phyloP scores from a whole-genome alignment of 2,797 vertebrate species.

The Rhinella marina region DNA sequence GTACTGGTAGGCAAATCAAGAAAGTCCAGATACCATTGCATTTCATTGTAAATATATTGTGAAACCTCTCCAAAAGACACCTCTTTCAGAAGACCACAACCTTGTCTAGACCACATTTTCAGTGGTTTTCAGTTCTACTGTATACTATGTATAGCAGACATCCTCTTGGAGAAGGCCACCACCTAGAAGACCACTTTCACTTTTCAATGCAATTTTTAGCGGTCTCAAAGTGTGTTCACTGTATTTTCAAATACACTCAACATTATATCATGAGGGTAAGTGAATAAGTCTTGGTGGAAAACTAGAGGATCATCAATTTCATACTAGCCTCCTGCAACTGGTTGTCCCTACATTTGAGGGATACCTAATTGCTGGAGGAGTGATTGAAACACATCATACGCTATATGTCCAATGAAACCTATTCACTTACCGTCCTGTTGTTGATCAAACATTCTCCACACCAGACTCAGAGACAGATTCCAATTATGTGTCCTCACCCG shows the following conservation, averaged over 20 bases:
- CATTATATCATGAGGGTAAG: not conserved
- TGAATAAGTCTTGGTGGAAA: not conserved
- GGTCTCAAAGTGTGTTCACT: too few species aligned
- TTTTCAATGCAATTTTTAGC: not conserved
- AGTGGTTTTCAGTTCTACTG: too few species aligned
- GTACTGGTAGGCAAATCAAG: not conserved
- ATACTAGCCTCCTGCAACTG: not conserved
- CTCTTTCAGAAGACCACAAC: too few species aligned
- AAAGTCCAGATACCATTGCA: not conserved
- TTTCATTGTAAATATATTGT: too few species aligned
- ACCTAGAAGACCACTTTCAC: not conserved
- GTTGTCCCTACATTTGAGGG: not conserved
- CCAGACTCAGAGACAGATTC: too few species aligned
- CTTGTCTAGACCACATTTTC: too few species aligned
- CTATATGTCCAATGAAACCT: not conserved
- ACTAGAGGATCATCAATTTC: not conserved
- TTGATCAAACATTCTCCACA: too few species aligned
- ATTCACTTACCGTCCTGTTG: too few species aligned
- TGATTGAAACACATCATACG: not conserved
- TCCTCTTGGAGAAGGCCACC: too few species aligned
- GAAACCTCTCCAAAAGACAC: too few species aligned
- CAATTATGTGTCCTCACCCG: too few species aligned
- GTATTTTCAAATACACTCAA: not conserved
- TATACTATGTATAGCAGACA: too few species aligned
- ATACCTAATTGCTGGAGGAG: not conserved